Evolutionary conservation across 2,113 vertebrate genomes (phyloP).

Genomic region (Sylvilagus bachmani): DNA sequence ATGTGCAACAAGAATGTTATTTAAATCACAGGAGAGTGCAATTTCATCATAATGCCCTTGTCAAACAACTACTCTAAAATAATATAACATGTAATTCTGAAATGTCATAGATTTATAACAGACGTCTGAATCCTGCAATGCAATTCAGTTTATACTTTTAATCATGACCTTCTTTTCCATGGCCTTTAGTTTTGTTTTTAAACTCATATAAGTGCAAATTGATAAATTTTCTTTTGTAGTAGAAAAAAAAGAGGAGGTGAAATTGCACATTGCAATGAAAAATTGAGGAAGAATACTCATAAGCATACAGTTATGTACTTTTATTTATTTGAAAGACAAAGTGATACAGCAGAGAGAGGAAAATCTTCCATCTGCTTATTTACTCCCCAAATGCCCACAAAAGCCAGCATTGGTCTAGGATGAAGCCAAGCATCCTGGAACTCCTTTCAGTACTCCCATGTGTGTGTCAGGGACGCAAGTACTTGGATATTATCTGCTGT

Average conservation of each 20-base stretch:
- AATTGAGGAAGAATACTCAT: background rate
- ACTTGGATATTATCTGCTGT: no score
- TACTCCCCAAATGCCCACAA: no score
- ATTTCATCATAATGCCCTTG: slow-evolving; percentile 45
- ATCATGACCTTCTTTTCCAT: slow-evolving; percentile 17
- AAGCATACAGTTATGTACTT: background rate
- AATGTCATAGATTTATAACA: slow-evolving; percentile 60
- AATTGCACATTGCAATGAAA: background rate
- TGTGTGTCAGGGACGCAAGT: no score
- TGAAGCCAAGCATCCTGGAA: no score
- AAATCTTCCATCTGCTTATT: no score
- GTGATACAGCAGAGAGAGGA: no score
- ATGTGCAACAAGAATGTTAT: slow-evolving; percentile 52
- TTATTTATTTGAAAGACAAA: no score
- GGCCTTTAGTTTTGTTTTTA: slow-evolving; percentile 1
- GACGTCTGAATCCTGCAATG: background rate
- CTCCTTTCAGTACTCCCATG: no score
- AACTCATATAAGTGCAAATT: background rate
- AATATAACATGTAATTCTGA: slow-evolving; percentile 52
- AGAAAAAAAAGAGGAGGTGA: background rate
- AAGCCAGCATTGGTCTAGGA: no score
- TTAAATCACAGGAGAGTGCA: slow-evolving; percentile 47
- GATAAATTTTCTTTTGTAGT: background rate
- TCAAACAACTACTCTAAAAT: slow-evolving; percentile 54
- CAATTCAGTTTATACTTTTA: slow-evolving; percentile 16